Conservation (phyloP, 2,888 invertebrate species). For the Ormyrus labotus region DNA sequence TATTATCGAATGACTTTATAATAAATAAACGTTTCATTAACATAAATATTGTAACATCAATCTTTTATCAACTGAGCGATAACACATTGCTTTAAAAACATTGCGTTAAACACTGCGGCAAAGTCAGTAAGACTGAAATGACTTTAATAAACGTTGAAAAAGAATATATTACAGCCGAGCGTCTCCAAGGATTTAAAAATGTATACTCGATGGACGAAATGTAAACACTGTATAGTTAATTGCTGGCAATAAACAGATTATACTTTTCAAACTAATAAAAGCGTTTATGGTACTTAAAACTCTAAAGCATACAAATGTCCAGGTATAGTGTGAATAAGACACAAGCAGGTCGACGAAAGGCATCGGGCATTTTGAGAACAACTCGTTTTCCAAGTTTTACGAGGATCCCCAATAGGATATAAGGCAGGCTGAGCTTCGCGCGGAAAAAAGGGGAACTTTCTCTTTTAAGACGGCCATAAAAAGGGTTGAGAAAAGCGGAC, state of each 20-base stretch:
- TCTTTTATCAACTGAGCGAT: background rate
- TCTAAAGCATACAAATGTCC: background rate
- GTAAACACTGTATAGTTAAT: conserved; percentile 1
- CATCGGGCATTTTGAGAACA: conserved; percentile 44
- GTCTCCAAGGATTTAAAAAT: background rate
- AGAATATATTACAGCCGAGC: too few relatives aligned
- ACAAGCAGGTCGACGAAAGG: conserved; percentile 10
- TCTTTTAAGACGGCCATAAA: conserved; percentile 64
- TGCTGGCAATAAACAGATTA: conserved; percentile 13
- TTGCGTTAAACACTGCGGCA: too few relatives aligned
- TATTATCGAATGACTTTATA: too few relatives aligned
- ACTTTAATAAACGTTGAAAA: too few relatives aligned
- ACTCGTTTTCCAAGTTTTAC: conserved; percentile 60
- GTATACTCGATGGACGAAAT: background rate
- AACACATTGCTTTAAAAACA: background rate
- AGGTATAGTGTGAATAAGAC: conserved; percentile 10
- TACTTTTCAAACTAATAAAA: conserved; percentile 26
- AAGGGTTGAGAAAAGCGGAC: conserved; percentile 64
- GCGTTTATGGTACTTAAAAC: conserved; percentile 9
- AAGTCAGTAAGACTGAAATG: too few relatives aligned
- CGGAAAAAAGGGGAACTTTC: conserved; percentile 62
- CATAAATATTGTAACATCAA: background rate
- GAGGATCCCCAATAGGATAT: conserved; percentile 53
- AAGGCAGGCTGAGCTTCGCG: conserved; percentile 22
- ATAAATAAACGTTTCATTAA: too few relatives aligned